Conservation (phyloP, 2,113 vertebrate genomes). For the Microcebus ravelobensis region DNA sequence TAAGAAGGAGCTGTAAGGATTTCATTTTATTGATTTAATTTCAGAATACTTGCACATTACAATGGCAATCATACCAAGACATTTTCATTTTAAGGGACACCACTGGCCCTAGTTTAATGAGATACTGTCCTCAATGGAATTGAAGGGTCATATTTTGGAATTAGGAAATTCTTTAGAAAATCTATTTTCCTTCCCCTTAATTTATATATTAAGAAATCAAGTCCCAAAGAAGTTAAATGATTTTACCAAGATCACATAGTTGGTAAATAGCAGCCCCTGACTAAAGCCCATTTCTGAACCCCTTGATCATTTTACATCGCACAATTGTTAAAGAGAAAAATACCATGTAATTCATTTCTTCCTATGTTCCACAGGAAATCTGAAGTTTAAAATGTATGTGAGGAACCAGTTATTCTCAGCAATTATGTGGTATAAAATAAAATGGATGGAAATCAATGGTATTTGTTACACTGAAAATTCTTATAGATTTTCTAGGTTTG, state of each 20-base stretch:
- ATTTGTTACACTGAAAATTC: conserved; percentile 42
- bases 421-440: conserved; percentile 32
- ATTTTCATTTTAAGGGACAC: conserved; percentile 59
- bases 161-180: conserved; percentile 32
- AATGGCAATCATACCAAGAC: conserved; percentile 48
- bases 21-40: conserved; percentile 71
- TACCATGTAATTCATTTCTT: conserved; percentile 18
- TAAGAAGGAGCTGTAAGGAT: conserved; percentile 45
- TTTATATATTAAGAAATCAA: conserved; percentile 20
- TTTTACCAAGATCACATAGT: neutral
- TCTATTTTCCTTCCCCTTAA: neutral
- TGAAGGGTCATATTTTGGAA: conserved; percentile 43
- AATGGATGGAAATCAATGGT: conserved; percentile 12
- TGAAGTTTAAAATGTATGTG: conserved; percentile 11
- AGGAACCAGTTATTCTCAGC: neutral
- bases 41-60: conserved; percentile 57
- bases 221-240: conserved; percentile 40
- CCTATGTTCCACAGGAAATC: conserved; percentile 26
- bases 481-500: conserved; percentile 39
- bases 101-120: conserved; percentile 44
- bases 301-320: conserved; percentile 40
- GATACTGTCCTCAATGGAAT: conserved; percentile 53
- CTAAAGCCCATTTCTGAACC: neutral
- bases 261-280: conserved; percentile 25
- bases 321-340: conserved; percentile 48